Evolutionary conservation across 2,113 vertebrate species (phyloP).

Genomic region (Catharus fuscescens): DNA sequence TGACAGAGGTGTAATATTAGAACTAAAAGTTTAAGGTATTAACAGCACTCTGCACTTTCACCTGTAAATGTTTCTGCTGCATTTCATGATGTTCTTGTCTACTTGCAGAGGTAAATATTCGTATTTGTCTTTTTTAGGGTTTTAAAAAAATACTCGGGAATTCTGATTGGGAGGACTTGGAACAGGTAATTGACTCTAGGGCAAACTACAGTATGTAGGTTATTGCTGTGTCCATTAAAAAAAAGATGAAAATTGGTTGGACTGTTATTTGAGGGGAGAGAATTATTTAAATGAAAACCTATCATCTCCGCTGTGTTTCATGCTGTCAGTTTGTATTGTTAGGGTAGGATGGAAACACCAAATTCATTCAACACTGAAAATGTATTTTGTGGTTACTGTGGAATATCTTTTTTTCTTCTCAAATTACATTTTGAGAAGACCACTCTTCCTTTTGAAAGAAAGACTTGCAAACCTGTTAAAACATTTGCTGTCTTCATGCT

Average conservation of each 20-base stretch:
- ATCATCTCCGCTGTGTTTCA: background rate
- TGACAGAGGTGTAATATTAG: background rate
- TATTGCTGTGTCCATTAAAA: too few relatives aligned
- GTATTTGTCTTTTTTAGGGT: constrained; percentile 57
- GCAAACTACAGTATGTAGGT: background rate
- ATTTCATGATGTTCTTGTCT: constrained; percentile 35
- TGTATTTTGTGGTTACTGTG: background rate
- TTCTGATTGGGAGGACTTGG: constrained; percentile 76
- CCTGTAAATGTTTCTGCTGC: constrained; percentile 26
- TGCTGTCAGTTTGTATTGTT: background rate
- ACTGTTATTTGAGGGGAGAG: background rate
- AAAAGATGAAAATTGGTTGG: background rate
- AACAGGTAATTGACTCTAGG: constrained; percentile 67
- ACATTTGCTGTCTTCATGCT: background rate
- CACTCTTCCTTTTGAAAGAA: background rate
- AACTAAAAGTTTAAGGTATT: background rate
- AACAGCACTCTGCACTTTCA: background rate
- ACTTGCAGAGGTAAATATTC: constrained; percentile 41
- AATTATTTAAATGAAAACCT: background rate
- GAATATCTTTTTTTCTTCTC: background rate
- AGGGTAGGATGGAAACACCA: background rate
- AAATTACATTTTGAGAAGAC: background rate
- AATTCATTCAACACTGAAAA: background rate
- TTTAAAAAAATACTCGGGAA: constrained; percentile 69
- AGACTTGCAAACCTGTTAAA: background rate